Evolutionary conservation across 2,888 invertebrate species (phyloP).

Genomic region (Deilephila elpenor): DNA sequence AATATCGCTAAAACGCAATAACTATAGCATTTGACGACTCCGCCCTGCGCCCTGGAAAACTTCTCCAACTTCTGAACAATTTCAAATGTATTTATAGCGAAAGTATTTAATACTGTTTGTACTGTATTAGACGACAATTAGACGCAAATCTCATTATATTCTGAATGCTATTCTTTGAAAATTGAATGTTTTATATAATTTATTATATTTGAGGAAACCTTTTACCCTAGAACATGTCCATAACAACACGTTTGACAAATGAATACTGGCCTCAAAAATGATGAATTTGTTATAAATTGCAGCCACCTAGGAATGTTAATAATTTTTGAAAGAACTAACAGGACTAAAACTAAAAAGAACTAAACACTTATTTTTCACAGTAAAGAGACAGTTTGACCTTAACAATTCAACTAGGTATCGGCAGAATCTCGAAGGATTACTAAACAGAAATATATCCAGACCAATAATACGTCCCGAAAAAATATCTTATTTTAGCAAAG

Average conservation of each 20-base stretch:
- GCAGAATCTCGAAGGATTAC: not conserved
- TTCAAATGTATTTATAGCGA: not conserved
- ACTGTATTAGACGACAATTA: too few species aligned
- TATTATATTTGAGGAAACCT: too few species aligned
- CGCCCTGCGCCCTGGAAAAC: constrained; percentile 3
- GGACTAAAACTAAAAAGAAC: too few species aligned
- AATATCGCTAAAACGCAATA: constrained; percentile 26
- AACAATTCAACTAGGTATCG: not conserved
- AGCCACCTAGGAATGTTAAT: too few species aligned
- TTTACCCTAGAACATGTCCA: too few species aligned
- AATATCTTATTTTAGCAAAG: constrained; percentile 12
- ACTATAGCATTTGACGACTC: constrained; percentile 12
- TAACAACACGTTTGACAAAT: too few species aligned
- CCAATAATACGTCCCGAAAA: not conserved
- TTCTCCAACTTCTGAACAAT: not conserved
- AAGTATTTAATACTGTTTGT: not conserved
- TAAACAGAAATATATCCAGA: not conserved
- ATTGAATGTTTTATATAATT: too few species aligned
- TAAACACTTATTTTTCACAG: not conserved
- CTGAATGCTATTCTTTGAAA: too few species aligned
- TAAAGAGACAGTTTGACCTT: not conserved
- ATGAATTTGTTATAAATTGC: not conserved
- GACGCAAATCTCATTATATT: too few species aligned
- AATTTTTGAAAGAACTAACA: too few species aligned
- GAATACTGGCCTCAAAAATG: not conserved